Conservation (phyloP, 2,113 vertebrate species). For the Siniperca knerii region DNA sequence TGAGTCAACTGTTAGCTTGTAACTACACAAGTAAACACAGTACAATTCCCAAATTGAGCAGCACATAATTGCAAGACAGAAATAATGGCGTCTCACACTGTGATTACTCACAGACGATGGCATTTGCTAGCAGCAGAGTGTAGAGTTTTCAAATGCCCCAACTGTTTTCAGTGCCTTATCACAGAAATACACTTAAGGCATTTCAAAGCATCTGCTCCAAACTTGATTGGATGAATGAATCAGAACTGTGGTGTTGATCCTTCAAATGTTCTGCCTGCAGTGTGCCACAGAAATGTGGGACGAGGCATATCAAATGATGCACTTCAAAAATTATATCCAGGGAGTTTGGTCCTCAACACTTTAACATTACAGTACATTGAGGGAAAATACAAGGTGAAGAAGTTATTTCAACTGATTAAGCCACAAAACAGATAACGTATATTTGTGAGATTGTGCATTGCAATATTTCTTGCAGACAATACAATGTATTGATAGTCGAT, state of each 20-base stretch:
- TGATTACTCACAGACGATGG: not conserved
- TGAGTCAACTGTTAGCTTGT: not conserved
- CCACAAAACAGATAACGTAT: not conserved
- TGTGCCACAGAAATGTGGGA: not conserved
- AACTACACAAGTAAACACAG: slow-evolving; percentile 3
- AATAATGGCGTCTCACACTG: slow-evolving; percentile 19
- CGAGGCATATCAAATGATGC: not conserved
- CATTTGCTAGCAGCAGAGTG: not conserved
- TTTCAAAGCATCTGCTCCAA: slow-evolving; percentile 12
- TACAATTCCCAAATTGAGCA: slow-evolving; percentile 3
- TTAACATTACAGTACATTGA: slow-evolving; percentile 6
- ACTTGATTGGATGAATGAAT: slow-evolving; percentile 29
- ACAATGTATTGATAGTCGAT: not conserved
- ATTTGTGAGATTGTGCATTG: not conserved
- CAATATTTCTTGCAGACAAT: not conserved
- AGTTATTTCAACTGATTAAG: slow-evolving; percentile 14
- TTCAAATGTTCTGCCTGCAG: slow-evolving; percentile 7
- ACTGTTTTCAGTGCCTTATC: slow-evolving; percentile 26
- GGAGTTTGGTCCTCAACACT: not conserved
- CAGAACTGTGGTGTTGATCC: not conserved
- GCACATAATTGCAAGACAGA: not conserved
- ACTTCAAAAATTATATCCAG: not conserved
- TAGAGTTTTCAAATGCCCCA: slow-evolving; percentile 16
- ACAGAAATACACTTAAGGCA: slow-evolving; percentile 13
- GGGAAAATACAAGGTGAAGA: slow-evolving; percentile 10